Evolutionary conservation across 2,888 invertebrate genomes (phyloP), one percentile per base, ranked within the genome.

Genomic region (Drosophila tanythrix): DNA sequence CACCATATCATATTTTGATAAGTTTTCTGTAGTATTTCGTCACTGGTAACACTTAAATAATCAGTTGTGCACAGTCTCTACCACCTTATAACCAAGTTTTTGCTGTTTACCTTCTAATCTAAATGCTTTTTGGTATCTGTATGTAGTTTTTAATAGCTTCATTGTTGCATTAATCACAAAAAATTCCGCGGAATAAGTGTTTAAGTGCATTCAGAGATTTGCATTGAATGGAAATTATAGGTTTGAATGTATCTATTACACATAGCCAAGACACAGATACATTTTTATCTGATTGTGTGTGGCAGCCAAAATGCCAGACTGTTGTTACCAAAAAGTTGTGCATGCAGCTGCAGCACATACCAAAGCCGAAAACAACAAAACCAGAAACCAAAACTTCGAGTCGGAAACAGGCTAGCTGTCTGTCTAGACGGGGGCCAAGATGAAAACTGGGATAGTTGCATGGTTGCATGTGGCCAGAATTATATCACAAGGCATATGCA

Each of bases 401-500:
- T 51, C 36, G 71, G 78, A 70, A 83, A 65, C 70, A 38, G 75
- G 70, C 68, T 38, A 58, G 48, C 53, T 51, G 38, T 18, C 38
- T 18, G 38, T 38, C 55, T n/a, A 52, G 50, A 70, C 57, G 46
- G 46, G n/a, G 36, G 33, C 50, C 40, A 13, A 31, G 13, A 31
- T 43, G 43, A 10, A 58, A 60, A 38, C 35, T 60, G 81, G 72
- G 66, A 81, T 78, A 79, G 67, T 74, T 81, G 61, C 61, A 46
- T 21, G 62, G 43, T 59, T 64, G 81, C 64, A 55, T 72, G 79
- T 68, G 76, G 61, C 74, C 63, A 67, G 83, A 89, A 85, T 86
- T 86, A 86, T 89, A 82, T 86, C 89, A 85, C 69, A 66, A 67
- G 40, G 52, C 60, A 64, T 52, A 51, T 51, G 61, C 80, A 70